Evolutionary conservation across 1,140 invertebrate species (phyloP), one percentile per base, ranked within the genome.

Genomic region (Drosophila bifasciata): DNA sequence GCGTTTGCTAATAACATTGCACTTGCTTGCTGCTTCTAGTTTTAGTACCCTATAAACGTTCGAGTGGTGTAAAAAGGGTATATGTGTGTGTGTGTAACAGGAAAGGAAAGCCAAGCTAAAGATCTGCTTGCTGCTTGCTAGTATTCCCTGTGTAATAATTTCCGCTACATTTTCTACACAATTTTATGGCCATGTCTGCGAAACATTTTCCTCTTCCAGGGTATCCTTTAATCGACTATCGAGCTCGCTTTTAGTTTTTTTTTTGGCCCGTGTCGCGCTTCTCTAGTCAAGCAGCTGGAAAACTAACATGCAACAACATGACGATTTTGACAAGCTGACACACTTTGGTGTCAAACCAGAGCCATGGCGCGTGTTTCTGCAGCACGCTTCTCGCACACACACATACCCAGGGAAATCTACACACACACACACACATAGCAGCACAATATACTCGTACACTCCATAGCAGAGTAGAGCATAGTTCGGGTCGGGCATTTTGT

Each of bases 251-350:
- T 36, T 11, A 4, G 43, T 46, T 61, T 56, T 43, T 23, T 28
- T 16, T n/a, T n/a, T n/a, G n/a, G n/a, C 17, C 5, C 15, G 46
- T 43, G 48, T 48, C 19, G 80, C 71, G 61, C 71, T 72, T 62
- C 77, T 73, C 55, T 40, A 86, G 77, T 80, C 81, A 77, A 85
- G 76, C 73, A 67, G 78, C 76, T 77, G 73, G 68, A 86, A 86
- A 85, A 85, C 81, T 80, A 86, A 81, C 81, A 86, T 86, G 73
- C 77, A 74, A 72, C 74, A 85, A 86, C 77, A 86, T 80, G 81
- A 86, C 66, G 74, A 81, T 88, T 86, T 88, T 86, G 81, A 86
- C 81, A 86, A 81, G 81, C 83, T 86, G 81, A 86, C 81, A 86
- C 81, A 86, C 55, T 86, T 86, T 76, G 83, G 78, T 86, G 81